Conservation (phyloP, 2,797 vertebrate species). For the Urocyon cinereoargenteus region DNA sequence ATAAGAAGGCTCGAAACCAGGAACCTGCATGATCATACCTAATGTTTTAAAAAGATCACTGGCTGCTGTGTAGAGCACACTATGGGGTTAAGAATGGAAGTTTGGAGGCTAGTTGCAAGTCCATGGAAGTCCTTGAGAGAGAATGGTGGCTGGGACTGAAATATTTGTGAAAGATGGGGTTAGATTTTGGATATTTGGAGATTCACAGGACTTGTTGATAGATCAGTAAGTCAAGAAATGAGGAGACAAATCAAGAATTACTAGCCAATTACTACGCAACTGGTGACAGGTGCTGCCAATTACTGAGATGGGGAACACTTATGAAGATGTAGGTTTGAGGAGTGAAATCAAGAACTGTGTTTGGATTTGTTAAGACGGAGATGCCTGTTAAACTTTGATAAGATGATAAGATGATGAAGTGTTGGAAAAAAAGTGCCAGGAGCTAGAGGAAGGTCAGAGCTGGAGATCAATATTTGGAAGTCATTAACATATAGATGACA, state of each 20-base stretch:
- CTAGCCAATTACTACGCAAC: not conserved
- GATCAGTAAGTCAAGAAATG: not conserved
- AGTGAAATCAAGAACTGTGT: slow-evolving; percentile 35
- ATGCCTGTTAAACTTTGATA: not conserved
- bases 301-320: not conserved
- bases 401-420: not conserved
- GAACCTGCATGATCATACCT: not conserved
- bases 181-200: not conserved
- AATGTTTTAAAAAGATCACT: slow-evolving; percentile 13
- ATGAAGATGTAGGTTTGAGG: not conserved
- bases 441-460: slow-evolving; percentile 6
- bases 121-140: not conserved
- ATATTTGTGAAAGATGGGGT: not conserved
- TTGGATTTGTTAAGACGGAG: slow-evolving; percentile 25
- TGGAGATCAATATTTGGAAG: slow-evolving; percentile 52
- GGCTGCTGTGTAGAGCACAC: not conserved
- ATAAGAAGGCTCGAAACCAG: not conserved
- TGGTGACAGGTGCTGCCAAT: not conserved
- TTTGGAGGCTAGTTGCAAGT: not conserved
- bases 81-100: not conserved
- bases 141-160: not conserved
- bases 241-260: slow-evolving; percentile 35
- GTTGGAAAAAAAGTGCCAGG: not conserved
- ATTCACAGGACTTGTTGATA: not conserved
- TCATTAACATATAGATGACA: not conserved